A percentile compares a stretch with the other conserved stretches of the same genome.
Conservation (phyloP, 2,113 vertebrate species). For the Cyrtonyx montezumae region DNA sequence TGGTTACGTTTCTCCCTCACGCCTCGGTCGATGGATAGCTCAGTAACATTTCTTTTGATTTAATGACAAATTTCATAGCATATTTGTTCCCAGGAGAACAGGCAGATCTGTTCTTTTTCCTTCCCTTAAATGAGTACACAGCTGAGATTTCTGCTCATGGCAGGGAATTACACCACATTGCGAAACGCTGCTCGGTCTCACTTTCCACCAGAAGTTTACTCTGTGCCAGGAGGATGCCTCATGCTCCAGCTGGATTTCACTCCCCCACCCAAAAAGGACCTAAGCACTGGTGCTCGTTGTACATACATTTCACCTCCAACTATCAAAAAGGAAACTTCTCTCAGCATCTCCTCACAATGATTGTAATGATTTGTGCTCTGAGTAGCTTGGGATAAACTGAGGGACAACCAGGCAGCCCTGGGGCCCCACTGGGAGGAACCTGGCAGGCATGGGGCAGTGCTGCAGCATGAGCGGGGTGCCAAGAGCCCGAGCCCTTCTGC, state of each 20-base stretch:
- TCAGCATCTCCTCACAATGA: rapidly evolving
- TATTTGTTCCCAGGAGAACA: conserved; percentile 14
- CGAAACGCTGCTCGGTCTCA: background rate
- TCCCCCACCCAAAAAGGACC: background rate
- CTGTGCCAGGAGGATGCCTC: rapidly evolving
- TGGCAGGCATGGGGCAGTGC: no score
- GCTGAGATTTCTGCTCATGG: background rate
- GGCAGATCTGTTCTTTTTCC: conserved; percentile 28
- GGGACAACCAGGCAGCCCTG: background rate
- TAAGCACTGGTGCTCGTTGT: background rate
- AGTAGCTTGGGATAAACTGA: background rate
- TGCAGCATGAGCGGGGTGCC: background rate
- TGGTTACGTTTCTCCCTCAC: rapidly evolving
- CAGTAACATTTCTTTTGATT: background rate
- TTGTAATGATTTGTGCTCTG: rapidly evolving
- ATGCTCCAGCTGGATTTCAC: background rate
- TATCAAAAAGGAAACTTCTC: background rate
- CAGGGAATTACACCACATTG: background rate
- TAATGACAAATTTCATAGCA: background rate
- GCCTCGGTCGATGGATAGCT: background rate
- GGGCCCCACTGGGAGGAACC: background rate
- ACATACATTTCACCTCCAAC: background rate
- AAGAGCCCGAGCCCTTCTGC: background rate
- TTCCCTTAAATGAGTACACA: rapidly evolving
- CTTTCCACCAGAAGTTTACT: background rate